Percentiles rank a stretch among this genome's conserved stretches.
phyloP scores from a whole-genome alignment of 53 echinoderm and acorn worm species.

The Stichopus horrens region DNA sequence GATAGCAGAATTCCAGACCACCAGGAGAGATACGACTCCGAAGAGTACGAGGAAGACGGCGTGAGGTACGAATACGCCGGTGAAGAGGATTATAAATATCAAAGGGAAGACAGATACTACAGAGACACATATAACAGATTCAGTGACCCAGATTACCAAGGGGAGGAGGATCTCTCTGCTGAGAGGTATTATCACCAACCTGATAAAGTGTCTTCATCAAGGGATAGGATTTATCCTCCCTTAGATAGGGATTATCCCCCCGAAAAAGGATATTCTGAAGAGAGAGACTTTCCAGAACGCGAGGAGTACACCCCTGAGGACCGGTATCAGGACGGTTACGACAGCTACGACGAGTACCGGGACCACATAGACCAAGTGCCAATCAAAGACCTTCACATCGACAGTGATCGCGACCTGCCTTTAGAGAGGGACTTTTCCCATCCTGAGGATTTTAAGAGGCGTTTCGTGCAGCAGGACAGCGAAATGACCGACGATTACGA shows the following conservation, averaged over 20 bases:
- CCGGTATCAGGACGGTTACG: constrained; percentile 36
- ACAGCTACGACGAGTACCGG: constrained; percentile 52
- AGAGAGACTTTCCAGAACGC: constrained; percentile 13
- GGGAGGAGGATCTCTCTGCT: not conserved
- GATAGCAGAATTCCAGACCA: constrained; percentile 14
- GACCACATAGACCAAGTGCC: constrained; percentile 44
- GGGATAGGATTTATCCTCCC: not conserved
- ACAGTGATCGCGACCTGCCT: constrained; percentile 56
- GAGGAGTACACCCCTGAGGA: not conserved
- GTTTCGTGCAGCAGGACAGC: constrained; percentile 38
- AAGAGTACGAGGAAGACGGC: constrained; percentile 9
- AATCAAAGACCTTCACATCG: constrained; percentile 41
- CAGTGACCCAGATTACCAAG: constrained; percentile 26
- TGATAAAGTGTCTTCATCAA: constrained; percentile 21
- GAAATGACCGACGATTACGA: constrained; percentile 52
- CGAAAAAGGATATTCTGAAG: constrained; percentile 21
- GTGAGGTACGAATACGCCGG: constrained; percentile 11
- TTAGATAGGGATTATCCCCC: not conserved
- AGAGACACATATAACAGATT: constrained; percentile 8
- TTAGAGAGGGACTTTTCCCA: constrained; percentile 26
- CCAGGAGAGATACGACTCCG: constrained; percentile 20
- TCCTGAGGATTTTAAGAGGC: constrained; percentile 22
- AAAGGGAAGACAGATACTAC: constrained; percentile 43
- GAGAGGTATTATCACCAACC: constrained; percentile 27
- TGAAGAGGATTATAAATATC: constrained; percentile 52